A percentile compares a stretch with the other conserved stretches of the same genome.
Conservation (phyloP, 1,140 invertebrate species). For the Diorhabda elongata region DNA sequence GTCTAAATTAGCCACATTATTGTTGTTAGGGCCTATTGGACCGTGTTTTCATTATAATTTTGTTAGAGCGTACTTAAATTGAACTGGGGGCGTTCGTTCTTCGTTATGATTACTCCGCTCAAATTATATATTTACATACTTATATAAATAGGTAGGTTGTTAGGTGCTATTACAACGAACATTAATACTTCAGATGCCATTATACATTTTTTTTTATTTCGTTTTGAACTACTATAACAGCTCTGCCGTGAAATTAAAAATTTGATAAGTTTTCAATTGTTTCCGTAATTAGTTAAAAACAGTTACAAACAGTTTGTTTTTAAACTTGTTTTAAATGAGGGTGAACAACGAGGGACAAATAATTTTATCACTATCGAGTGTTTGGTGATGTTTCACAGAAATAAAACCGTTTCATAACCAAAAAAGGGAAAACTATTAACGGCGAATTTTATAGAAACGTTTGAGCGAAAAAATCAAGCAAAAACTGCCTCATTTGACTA, state of each 20-base stretch:
- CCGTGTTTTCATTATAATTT: constrained; percentile 20
- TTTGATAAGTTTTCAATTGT: constrained; percentile 5
- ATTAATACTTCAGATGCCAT: constrained; percentile 4
- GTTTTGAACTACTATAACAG: constrained; percentile 9
- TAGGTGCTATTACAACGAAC: constrained; percentile 9
- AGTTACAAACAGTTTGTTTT: too few species aligned
- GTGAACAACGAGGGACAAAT: too few species aligned
- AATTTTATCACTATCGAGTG: too few species aligned
- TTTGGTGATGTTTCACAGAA: too few species aligned
- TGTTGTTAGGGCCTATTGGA: constrained; percentile 17
- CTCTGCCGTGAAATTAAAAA: constrained; percentile 16
- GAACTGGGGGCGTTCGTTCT: constrained; percentile 16
- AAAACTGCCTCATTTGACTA: too few species aligned
- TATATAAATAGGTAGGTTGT: constrained; percentile 19
- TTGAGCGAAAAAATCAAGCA: too few species aligned
- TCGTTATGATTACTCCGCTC: constrained; percentile 9
- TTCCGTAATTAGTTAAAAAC: not conserved
- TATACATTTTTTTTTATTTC: not conserved
- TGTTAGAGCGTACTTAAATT: constrained; percentile 18
- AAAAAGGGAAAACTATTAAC: too few species aligned
- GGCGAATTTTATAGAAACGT: too few species aligned
- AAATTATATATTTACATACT: constrained; percentile 21
- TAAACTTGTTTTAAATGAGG: too few species aligned
- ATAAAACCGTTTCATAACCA: too few species aligned
- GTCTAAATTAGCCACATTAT: constrained; percentile 15